phyloP scores from a whole-genome alignment of 2,888 invertebrate genomes.

The Mantis religiosa region DNA sequence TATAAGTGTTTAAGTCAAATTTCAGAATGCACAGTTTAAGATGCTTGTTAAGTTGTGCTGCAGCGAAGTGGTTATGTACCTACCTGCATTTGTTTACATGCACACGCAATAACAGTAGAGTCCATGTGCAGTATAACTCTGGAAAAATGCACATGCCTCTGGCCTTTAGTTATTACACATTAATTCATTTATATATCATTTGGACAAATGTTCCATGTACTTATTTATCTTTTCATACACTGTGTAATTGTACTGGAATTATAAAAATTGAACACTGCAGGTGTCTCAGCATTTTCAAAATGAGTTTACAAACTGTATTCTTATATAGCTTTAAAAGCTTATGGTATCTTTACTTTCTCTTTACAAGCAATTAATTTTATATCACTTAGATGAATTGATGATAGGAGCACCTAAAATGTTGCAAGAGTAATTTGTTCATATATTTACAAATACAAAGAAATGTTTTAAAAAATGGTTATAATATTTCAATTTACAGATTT shows the following conservation, averaged over 20 bases:
- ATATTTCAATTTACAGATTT: neutral
- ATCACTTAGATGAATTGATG: neutral
- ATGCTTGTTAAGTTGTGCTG: no score
- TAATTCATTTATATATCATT: neutral
- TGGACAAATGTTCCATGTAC: neutral
- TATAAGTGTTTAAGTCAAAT: no score
- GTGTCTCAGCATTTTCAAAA: neutral
- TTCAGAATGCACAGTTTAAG: no score
- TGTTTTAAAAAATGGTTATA: neutral
- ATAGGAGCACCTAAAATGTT: neutral
- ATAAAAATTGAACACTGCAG: neutral
- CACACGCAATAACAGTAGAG: no score
- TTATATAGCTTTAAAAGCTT: neutral
- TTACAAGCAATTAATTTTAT: neutral
- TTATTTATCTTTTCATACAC: neutral
- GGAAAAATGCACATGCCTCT: no score
- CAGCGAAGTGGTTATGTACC: no score
- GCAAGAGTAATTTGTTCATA: neutral
- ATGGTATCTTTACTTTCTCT: neutral
- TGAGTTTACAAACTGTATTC: neutral
- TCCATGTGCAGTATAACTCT: no score
- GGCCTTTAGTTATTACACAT: no score
- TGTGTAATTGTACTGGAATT: neutral
- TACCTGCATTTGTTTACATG: no score
- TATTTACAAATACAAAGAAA: neutral